Evolutionary conservation across 2,797 vertebrate genomes (phyloP).

Genomic region (Propithecus perrieri): DNA sequence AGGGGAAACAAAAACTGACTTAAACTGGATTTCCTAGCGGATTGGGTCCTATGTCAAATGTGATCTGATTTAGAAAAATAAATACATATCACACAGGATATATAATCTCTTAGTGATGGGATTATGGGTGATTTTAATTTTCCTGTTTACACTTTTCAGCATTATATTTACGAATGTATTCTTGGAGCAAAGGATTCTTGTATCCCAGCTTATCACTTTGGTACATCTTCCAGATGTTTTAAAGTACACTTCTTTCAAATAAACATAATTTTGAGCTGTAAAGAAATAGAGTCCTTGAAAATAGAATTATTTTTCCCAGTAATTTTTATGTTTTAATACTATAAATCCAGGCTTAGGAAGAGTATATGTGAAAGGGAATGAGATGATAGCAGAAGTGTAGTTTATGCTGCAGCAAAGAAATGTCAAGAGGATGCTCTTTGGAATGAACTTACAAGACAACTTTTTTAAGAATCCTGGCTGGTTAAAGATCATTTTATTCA

Average conservation of each 20-base stretch:
- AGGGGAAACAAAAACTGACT: neutral
- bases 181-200: neutral
- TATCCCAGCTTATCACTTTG: neutral
- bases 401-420: neutral
- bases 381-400: neutral
- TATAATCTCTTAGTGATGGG: neutral
- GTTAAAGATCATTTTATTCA: neutral
- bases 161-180: constrained; percentile 10
- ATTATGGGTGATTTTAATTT: constrained; percentile 19
- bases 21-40: neutral
- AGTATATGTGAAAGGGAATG: neutral
- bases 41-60: neutral
- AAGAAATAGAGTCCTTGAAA: neutral
- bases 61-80: constrained; percentile 56
- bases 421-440: neutral
- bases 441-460: neutral
- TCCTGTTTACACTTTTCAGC: neutral
- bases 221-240: neutral
- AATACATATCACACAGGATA: neutral
- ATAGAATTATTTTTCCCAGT: neutral
- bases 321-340: constrained; percentile 20
- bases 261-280: neutral
- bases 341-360: neutral
- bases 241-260: neutral
- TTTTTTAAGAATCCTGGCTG: neutral